These are phyloP conservation scores for Rhabdophis nuchalis DNA, from an alignment of 2,797 vertebrate genomes.

Conservation along the genomic window DNA sequence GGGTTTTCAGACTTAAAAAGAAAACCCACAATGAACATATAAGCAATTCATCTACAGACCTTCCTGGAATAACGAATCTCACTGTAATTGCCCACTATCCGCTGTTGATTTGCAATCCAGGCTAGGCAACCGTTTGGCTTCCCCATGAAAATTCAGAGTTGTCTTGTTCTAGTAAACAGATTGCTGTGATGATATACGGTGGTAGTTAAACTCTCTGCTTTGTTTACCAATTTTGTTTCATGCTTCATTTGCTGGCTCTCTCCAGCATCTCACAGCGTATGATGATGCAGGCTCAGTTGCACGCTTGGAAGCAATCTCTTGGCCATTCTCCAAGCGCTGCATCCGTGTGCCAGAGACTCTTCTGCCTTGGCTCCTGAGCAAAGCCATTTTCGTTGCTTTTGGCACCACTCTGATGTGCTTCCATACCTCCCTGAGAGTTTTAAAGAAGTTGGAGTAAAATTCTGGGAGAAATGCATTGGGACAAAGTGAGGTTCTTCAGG, in stretches of 20 bases:
- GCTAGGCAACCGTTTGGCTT: constrained; percentile 14
- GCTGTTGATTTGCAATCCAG: constrained; percentile 20
- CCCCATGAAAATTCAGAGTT: constrained; percentile 28
- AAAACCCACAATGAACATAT: neutral
- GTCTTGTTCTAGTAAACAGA: constrained; percentile 35
- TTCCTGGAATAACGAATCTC: neutral
- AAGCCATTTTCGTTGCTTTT: neutral
- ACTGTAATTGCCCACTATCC: neutral
- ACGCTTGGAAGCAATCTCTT: neutral
- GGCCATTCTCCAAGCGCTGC: neutral
- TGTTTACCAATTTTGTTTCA: constrained; percentile 8
- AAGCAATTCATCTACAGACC: neutral
- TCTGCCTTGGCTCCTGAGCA: neutral
- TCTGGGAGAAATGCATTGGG: neutral
- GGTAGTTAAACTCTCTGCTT: constrained; percentile 7
- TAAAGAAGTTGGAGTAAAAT: neutral
- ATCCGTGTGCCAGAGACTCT: no score
- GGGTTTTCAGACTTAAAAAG: neutral
- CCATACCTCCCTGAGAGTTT: neutral
- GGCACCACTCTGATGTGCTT: neutral
- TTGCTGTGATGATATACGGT: constrained; percentile 16
- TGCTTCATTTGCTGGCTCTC: neutral
- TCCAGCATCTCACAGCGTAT: neutral
- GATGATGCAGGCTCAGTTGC: neutral
- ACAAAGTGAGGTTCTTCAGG: no score